Evolutionary conservation across 1,140 invertebrate species (phyloP).

Genomic region (Hyles euphorbiae): DNA sequence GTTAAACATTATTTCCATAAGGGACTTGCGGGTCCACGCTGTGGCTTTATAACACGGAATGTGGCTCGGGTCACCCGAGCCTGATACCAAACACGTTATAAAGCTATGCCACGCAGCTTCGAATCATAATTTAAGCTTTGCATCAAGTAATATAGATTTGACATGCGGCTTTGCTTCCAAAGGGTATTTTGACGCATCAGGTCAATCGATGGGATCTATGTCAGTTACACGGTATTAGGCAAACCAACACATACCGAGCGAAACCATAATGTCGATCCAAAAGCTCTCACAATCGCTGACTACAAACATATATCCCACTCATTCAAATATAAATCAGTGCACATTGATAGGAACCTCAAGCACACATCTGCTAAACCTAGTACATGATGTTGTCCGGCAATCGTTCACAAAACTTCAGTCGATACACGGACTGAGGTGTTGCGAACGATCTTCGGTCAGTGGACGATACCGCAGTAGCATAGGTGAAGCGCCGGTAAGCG

Average conservation of each 20-base stretch:
- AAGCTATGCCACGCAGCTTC: slow-evolving; percentile 70
- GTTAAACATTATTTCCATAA: slow-evolving; percentile 63
- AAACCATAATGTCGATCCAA: slow-evolving; percentile 39
- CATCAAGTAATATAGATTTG: slow-evolving; percentile 70
- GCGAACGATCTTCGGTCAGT: slow-evolving; percentile 49
- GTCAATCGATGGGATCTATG: slow-evolving; percentile 72
- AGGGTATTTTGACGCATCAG: slow-evolving; percentile 60
- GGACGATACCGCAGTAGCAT: slow-evolving; percentile 65
- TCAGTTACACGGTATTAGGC: slow-evolving; percentile 36
- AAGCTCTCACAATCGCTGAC: slow-evolving; percentile 49
- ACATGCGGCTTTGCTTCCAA: slow-evolving; percentile 71
- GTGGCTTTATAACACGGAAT: slow-evolving; percentile 70
- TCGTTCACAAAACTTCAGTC: slow-evolving; percentile 33
- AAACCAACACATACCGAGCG: slow-evolving; percentile 27
- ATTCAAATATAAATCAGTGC: slow-evolving; percentile 63
- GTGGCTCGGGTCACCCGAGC: slow-evolving; percentile 47
- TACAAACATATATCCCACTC: slow-evolving; percentile 71
- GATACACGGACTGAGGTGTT: slow-evolving; percentile 5
- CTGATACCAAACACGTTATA: slow-evolving; percentile 56
- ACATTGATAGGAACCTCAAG: slow-evolving; percentile 67
- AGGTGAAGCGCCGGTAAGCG: slow-evolving; percentile 73
- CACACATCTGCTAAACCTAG: slow-evolving; percentile 68
- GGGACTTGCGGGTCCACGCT: slow-evolving; percentile 47
- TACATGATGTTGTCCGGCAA: slow-evolving; percentile 38
- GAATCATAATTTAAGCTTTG: slow-evolving; percentile 68